Conservation (phyloP, 2,797 vertebrate genomes). For the Eurystomus glaucurus region DNA sequence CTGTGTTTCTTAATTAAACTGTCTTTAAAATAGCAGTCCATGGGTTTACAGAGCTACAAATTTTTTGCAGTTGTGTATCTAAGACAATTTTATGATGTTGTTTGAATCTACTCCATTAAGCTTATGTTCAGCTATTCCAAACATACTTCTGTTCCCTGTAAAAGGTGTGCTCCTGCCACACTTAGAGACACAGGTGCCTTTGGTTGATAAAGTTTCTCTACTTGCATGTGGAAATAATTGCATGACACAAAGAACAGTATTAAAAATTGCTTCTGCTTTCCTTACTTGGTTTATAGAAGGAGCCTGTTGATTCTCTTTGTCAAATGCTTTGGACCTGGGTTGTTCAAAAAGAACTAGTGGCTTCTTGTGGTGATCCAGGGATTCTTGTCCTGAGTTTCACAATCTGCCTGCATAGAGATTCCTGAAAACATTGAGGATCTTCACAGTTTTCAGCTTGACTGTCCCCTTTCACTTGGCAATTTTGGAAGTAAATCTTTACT, state of each 20-base stretch:
- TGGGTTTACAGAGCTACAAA: neutral
- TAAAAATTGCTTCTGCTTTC: constrained; percentile 20
- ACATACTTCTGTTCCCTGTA: neutral
- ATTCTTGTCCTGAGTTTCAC: neutral
- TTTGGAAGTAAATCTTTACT: neutral
- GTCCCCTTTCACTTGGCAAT: neutral
- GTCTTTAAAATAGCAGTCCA: constrained; percentile 13
- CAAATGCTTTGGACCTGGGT: neutral
- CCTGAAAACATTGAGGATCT: neutral
- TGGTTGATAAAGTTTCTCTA: neutral
- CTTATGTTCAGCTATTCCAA: neutral
- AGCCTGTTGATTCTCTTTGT: neutral
- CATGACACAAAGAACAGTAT: neutral
- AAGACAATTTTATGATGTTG: neutral
- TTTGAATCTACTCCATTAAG: neutral
- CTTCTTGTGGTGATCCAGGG: neutral
- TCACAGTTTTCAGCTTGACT: neutral
- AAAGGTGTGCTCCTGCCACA: neutral
- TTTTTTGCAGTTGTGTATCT: constrained; percentile 4
- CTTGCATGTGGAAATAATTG: neutral
- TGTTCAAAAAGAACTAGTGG: neutral
- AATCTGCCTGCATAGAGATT: neutral
- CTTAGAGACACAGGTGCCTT: neutral
- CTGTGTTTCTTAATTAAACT: constrained; percentile 35
- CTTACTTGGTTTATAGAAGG: neutral